Conservation (phyloP, 2,797 vertebrate genomes). For the Todus mexicanus region DNA sequence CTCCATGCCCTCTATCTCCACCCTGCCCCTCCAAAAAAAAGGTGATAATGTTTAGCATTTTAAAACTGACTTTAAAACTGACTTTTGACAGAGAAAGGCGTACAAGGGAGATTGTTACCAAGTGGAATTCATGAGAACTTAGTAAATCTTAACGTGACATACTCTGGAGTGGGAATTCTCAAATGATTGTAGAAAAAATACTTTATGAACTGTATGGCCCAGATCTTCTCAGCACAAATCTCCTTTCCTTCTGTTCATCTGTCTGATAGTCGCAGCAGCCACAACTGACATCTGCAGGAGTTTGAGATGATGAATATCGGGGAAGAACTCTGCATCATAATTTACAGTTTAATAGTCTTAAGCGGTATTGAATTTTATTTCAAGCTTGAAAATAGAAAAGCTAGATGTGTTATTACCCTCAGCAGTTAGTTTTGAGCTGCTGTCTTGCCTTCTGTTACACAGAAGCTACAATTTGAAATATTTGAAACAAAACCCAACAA, state of each 20-base stretch:
- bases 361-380: background rate
- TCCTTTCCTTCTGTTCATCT: background rate
- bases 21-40: background rate
- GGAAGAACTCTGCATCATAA: background rate
- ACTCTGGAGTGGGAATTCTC: background rate
- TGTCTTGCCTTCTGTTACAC: background rate
- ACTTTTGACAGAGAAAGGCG: background rate
- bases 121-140: background rate
- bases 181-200: background rate
- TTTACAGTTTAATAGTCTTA: background rate
- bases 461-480: background rate
- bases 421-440: background rate
- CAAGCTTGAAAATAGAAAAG: background rate
- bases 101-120: background rate
- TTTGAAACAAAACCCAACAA: background rate
- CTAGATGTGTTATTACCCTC: background rate
- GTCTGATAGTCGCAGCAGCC: background rate
- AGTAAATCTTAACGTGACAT: background rate
- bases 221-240: background rate
- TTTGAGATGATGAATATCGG: background rate
- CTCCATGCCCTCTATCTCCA: background rate
- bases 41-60: no score
- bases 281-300: background rate
- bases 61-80: background rate
- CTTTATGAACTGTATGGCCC: background rate